Evolutionary conservation across 2,888 invertebrate genomes (phyloP).

Genomic region (Xylota sylvarum): DNA sequence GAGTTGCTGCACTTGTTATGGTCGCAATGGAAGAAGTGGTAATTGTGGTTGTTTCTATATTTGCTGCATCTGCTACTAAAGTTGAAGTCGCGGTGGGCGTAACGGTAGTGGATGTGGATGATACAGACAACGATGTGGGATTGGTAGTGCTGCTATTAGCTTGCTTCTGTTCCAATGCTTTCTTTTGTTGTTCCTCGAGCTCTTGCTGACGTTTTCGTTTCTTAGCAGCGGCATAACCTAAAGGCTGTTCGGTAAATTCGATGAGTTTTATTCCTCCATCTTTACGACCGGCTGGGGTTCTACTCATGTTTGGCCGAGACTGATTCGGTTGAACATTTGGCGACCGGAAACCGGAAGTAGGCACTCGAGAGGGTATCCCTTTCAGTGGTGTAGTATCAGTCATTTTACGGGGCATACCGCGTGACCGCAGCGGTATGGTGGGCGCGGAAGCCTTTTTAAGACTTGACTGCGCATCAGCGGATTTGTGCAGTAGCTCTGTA

Average conservation of each 20-base stretch:
- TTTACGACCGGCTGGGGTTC: conserved; percentile 89
- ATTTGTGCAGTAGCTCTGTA: conserved; percentile 95
- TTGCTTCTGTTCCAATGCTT: conserved; percentile 86
- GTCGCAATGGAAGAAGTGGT: conserved; percentile 82
- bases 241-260: conserved; percentile 96
- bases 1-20: conserved; percentile 86
- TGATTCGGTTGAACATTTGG: conserved; percentile 84
- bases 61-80: conserved; percentile 59
- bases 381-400: conserved; percentile 97
- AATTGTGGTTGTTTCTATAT: conserved; percentile 81
- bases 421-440: conserved; percentile 93
- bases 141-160: conserved; percentile 81
- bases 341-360: conserved; percentile 88
- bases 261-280: conserved; percentile 97
- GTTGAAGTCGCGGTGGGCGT: conserved; percentile 66
- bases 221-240: conserved; percentile 93
- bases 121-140: conserved; percentile 80
- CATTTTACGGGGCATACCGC: conserved; percentile 97
- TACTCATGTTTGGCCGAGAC: conserved; percentile 86
- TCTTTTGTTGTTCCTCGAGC: conserved; percentile 88
- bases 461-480: conserved; percentile 94
- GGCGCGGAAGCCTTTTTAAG: conserved; percentile 95
- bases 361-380: conserved; percentile 94
- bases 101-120: conserved; percentile 79
- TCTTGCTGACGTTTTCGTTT: conserved; percentile 93